Percentiles rank a stretch among this genome's conserved stretches.
Conservation (phyloP, 2,113 vertebrate genomes). For the Neogobius melanostomus region DNA sequence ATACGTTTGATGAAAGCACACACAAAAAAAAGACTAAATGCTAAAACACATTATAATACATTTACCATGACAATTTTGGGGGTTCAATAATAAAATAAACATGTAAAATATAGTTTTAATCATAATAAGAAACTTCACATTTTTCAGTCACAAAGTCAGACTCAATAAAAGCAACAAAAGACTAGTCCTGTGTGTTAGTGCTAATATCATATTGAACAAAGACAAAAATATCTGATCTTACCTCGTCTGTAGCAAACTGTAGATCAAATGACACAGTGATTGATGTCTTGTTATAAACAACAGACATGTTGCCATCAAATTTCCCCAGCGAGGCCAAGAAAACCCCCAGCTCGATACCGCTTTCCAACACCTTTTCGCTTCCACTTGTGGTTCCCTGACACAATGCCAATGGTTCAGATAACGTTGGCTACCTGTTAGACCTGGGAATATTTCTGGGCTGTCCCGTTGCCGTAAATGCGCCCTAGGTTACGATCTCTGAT, state of each 20-base stretch:
- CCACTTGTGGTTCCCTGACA: constrained; percentile 7
- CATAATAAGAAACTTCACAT: no score
- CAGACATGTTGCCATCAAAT: constrained; percentile 2
- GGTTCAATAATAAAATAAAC: no score
- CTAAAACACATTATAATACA: no score
- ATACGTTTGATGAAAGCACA: no score
- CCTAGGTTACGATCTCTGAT: background rate
- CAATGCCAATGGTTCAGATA: background rate
- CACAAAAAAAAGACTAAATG: no score
- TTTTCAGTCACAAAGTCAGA: no score
- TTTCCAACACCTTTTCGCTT: constrained; percentile 36
- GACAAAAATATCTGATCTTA: constrained; percentile 14
- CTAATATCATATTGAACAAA: background rate
- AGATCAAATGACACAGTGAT: background rate
- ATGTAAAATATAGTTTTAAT: no score
- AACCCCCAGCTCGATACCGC: constrained; percentile 43
- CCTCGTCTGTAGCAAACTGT: constrained; percentile 23
- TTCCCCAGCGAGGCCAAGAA: background rate
- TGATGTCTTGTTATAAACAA: constrained; percentile 14
- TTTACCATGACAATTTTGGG: no score
- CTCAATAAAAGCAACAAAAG: no score
- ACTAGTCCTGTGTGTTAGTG: background rate
- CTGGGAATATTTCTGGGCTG: constrained; percentile 1
- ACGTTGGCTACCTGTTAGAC: background rate
- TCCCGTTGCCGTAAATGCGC: background rate